Conservation (phyloP, 2,797 vertebrate genomes). For the Xiphophorus birchmanni region DNA sequence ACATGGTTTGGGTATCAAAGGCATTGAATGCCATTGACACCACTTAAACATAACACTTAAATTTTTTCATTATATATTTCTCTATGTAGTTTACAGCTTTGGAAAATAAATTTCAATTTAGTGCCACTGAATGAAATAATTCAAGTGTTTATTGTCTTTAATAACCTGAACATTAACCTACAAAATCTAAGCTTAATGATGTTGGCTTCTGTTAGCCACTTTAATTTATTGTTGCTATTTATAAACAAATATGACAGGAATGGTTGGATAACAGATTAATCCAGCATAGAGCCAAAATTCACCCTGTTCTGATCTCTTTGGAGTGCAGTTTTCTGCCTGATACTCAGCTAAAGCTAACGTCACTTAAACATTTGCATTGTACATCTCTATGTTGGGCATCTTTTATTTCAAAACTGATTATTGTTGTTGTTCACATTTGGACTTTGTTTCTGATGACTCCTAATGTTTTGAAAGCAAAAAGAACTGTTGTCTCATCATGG, state of each 20-base stretch:
- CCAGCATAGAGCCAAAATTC: neutral
- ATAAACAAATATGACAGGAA: neutral
- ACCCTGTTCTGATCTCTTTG: neutral
- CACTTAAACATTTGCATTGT: neutral
- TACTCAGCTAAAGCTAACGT: neutral
- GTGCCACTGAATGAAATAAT: neutral
- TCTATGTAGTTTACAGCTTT: neutral
- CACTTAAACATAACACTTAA: too few relatives aligned
- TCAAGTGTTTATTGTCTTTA: neutral
- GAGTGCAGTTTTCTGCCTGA: neutral
- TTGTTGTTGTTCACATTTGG: neutral
- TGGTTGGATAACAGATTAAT: neutral
- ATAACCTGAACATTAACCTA: neutral
- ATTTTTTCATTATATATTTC: too few relatives aligned
- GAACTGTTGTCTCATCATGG: neutral
- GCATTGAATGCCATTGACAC: too few relatives aligned
- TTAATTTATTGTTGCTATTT: slow-evolving; percentile 1
- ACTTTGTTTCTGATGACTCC: neutral
- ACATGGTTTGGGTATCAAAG: neutral
- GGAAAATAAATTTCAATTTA: neutral
- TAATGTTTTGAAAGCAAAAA: neutral
- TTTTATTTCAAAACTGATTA: neutral
- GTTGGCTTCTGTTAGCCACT: neutral
- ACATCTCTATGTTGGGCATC: neutral
- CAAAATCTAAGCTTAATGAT: neutral